Base-by-base conservation (phyloP, 2,113 vertebrate genomes). In the Anarhynchus alexandrinus region DNA sequence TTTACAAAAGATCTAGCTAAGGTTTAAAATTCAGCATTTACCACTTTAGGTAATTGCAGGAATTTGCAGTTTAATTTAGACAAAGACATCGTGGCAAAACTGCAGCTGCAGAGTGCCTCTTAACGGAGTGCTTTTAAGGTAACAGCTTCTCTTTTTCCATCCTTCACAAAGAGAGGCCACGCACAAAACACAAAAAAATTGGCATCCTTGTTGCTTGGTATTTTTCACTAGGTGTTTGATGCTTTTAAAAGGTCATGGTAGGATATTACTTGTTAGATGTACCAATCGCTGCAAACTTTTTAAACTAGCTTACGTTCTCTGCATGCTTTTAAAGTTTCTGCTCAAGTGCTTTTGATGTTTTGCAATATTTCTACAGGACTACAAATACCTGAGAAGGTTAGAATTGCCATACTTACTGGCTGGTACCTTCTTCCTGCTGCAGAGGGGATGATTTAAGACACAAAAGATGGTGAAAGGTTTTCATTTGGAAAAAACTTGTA, bases 31-130 rank as follows among this genome's bases (percentile, higher is more conserved):
- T 54, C 40, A 61, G 82, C 26, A 54, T 90, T 94, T 85, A 86
- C 80, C 32, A 42, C n/a, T 94, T 76, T 3, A 88, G 27, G 27
- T 88, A 91, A 74, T 64, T 93, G 52, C 43, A 78, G 61, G 90
- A 92, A 94, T 86, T 82, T 94, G 61, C 30, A 67, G 23, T 86
- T 88, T 83, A 81, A 74, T 92, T 95, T 93, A 83, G 42, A 64
- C 26, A 71, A 67, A 69, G 30, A 43, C 64, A 76, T 82, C 32
- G 55, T 23, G 49, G 38, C 52, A 84, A 30, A 95, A 70, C 32
- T 67, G n/a, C 55, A 82, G 42, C 43, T 61, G 58, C n/a, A 40
- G 72, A 91, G 65, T 86, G 57, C 38, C 65, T 90, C 80, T 86
- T 81, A 65, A 65, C 0, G 0, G 57, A 80, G n/a, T 69, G 69